Conservation (phyloP, 1,140 invertebrate species). For the Chironomus tepperi region DNA sequence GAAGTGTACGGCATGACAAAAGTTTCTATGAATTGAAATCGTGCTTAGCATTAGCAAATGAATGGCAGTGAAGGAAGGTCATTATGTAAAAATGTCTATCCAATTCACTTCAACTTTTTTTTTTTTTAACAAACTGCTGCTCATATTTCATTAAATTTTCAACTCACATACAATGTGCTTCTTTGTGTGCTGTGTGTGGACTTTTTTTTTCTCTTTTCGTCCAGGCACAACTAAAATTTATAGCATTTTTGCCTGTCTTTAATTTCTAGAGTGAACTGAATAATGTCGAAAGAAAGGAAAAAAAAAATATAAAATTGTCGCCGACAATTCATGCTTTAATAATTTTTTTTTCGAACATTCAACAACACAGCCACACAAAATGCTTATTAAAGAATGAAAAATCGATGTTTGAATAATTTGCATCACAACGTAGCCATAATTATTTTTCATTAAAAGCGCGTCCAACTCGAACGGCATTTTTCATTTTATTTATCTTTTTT, state of each 20-base stretch:
- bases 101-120: not conserved
- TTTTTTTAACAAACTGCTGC: not conserved
- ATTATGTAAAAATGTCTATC: slow-evolving; percentile 19
- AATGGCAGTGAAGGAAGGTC: slow-evolving; percentile 17
- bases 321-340: not conserved
- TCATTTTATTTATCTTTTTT: not conserved
- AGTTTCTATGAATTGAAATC: slow-evolving; percentile 22
- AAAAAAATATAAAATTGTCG: not conserved
- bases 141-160: not conserved
- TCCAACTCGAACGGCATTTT: not conserved
- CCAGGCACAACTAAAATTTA: not conserved
- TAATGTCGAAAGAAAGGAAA: too few relatives aligned
- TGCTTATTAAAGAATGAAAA: not conserved
- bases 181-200: not conserved
- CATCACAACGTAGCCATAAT: slow-evolving; percentile 18
- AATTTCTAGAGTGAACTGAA: not conserved
- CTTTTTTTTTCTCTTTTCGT: not conserved
- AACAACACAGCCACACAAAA: too few relatives aligned
- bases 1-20: slow-evolving; percentile 8
- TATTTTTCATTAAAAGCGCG: slow-evolving; percentile 20
- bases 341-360: not conserved
- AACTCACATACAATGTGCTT: slow-evolving; percentile 10
- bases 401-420: slow-evolving; percentile 22
- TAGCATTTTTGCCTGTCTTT: not conserved
- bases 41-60: slow-evolving; percentile 16